Conservation (phyloP, 1,140 invertebrate species). For the Ladona fulva region DNA sequence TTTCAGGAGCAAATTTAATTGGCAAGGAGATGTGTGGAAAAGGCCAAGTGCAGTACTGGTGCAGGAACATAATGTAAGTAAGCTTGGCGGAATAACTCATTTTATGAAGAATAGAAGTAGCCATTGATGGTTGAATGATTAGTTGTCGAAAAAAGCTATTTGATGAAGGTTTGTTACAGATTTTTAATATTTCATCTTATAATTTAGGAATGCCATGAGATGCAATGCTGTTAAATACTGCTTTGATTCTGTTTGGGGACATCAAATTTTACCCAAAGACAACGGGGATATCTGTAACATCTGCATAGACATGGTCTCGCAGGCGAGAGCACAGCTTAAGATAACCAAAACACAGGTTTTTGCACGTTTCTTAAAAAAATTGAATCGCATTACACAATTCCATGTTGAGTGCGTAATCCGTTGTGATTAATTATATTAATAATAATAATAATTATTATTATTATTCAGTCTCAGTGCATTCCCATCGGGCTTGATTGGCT, state of each 20-base stretch:
- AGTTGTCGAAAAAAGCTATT: too few species aligned
- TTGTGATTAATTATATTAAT: too few species aligned
- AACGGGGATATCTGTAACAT: conserved; percentile 70
- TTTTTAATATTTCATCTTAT: neutral
- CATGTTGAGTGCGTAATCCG: neutral
- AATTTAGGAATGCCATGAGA: conserved; percentile 51
- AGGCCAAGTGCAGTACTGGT: neutral
- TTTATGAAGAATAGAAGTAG: too few species aligned
- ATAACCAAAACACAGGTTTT: conserved; percentile 76
- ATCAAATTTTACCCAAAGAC: conserved; percentile 57
- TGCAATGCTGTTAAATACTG: conserved; percentile 75
- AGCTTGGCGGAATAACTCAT: neutral
- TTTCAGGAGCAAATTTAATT: neutral
- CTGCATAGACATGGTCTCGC: conserved; percentile 79
- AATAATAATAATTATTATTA: too few species aligned
- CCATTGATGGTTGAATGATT: too few species aligned
- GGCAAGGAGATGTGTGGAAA: neutral
- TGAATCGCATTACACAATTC: neutral
- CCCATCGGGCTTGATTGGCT: too few species aligned
- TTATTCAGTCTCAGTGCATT: too few species aligned
- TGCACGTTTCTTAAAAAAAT: neutral
- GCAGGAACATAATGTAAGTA: neutral
- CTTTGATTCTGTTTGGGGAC: conserved; percentile 70
- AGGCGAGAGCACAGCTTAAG: conserved; percentile 74
- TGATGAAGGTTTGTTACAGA: neutral